Conservation (phyloP, 2,888 invertebrate species). For the Conus canariensis region DNA sequence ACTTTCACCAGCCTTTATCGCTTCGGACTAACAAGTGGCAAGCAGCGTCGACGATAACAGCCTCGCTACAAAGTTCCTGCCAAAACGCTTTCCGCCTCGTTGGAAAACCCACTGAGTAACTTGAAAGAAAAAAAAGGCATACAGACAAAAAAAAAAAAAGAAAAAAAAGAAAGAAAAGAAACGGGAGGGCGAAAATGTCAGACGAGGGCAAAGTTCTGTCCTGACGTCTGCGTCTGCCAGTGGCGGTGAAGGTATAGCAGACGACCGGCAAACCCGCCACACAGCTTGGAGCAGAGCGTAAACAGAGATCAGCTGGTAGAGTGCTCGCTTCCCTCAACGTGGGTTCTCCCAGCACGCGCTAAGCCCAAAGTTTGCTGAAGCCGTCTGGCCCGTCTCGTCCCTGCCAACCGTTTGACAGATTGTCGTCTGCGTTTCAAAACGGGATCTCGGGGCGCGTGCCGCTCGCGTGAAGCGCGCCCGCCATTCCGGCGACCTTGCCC, state of each 20-base stretch:
- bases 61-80: not conserved
- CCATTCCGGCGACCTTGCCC: not conserved
- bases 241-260: not conserved
- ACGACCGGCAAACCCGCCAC: not conserved
- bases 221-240: not conserved
- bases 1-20: not conserved
- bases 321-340: not conserved
- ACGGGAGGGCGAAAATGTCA: not conserved
- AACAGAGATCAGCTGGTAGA: constrained; percentile 26
- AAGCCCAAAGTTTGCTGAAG: not conserved
- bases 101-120: constrained; percentile 2
- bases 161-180: not conserved
- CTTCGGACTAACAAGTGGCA: not conserved
- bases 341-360: not conserved
- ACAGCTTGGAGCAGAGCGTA: not conserved
- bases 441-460: constrained; percentile 29
- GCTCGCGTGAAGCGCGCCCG: constrained; percentile 23
- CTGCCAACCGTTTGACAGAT: constrained; percentile 6
- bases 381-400: not conserved
- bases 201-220: not conserved
- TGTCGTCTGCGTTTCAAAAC: constrained; percentile 14
- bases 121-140: not conserved
- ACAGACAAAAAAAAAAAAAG: not conserved
- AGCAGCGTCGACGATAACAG: too few species aligned
- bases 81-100: not conserved